A percentile compares a stretch with the other conserved stretches of the same genome.
Conservation (phyloP, 92 coral and sea anemone genomes). For the Porites divaricata region DNA sequence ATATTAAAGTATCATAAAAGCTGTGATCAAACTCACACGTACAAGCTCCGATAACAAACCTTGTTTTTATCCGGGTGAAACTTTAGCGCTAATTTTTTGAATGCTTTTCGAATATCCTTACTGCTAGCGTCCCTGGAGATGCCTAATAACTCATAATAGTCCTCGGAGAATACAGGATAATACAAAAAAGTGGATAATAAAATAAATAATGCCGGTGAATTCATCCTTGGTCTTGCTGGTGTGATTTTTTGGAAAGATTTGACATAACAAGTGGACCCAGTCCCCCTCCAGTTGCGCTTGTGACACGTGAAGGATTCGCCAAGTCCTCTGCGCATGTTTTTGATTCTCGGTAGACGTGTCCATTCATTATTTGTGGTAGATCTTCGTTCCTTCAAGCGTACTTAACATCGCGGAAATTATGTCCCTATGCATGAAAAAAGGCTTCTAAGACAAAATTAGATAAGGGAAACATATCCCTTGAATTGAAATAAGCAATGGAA, state of each 20-base stretch:
- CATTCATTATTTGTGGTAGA: neutral
- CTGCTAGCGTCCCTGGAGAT: slow-evolving; percentile 92
- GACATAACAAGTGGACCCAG: slow-evolving; percentile 46
- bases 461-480: no score
- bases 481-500: no score
- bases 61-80: slow-evolving; percentile 96
- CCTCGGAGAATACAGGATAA: slow-evolving; percentile 83
- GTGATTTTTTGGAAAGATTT: neutral
- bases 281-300: neutral
- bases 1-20: neutral
- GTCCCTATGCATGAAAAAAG: neutral
- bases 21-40: no score
- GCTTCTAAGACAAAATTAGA: no score
- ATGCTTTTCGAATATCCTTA: slow-evolving; percentile 94
- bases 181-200: slow-evolving; percentile 78
- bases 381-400: neutral
- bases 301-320: slow-evolving; percentile 10
- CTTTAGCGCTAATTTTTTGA: slow-evolving; percentile 89
- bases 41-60: slow-evolving; percentile 45
- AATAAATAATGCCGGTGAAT: slow-evolving; percentile 77
- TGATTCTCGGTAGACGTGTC: slow-evolving; percentile 31
- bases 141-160: slow-evolving; percentile 93
- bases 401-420: neutral
- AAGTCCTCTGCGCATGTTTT: slow-evolving; percentile 20
- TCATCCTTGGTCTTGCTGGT: slow-evolving; percentile 56